phyloP scores from a whole-genome alignment of 2,113 vertebrate genomes.

The Nothobranchius kuhntae region DNA sequence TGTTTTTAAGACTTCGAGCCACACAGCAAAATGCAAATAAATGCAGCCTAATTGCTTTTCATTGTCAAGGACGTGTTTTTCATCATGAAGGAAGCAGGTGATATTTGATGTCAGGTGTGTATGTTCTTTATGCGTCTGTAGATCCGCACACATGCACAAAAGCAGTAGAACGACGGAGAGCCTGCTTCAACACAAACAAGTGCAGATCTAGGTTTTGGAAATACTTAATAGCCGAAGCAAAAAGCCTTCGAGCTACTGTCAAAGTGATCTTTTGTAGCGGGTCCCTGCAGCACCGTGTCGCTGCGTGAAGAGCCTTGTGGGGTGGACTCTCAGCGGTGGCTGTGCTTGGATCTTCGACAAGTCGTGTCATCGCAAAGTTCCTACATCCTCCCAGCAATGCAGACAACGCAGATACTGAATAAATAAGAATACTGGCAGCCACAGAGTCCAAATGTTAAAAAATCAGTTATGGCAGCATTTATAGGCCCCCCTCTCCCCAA shows the following conservation, averaged over 20 bases:
- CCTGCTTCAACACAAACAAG: constrained; percentile 19
- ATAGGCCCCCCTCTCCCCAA: constrained; percentile 26
- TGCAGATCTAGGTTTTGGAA: constrained; percentile 45
- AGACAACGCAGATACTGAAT: constrained; percentile 21
- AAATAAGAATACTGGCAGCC: constrained; percentile 45
- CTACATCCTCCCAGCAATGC: constrained; percentile 9
- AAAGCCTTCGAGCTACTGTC: constrained; percentile 73
- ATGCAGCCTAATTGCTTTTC: constrained; percentile 44
- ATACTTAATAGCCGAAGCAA: constrained; percentile 58
- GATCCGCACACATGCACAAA: neutral
- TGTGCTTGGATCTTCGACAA: constrained; percentile 57
- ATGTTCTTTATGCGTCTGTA: neutral
- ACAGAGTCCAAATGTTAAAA: constrained; percentile 48
- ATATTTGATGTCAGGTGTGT: constrained; percentile 21
- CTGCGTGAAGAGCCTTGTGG: constrained; percentile 54
- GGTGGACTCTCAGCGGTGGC: constrained; percentile 48
- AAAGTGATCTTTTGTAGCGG: constrained; percentile 64
- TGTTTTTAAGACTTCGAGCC: constrained; percentile 18
- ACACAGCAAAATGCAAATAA: constrained; percentile 38
- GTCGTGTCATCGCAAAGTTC: constrained; percentile 25
- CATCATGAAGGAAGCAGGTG: constrained; percentile 36
- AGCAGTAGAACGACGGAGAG: constrained; percentile 2
- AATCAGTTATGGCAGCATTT: constrained; percentile 51
- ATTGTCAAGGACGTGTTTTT: constrained; percentile 36
- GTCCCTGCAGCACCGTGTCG: constrained; percentile 52